A percentile compares a stretch with the other conserved stretches of the same genome.
Conservation (phyloP, 64 coral and sea anemone species). For the Stichodactyla mertensii region DNA sequence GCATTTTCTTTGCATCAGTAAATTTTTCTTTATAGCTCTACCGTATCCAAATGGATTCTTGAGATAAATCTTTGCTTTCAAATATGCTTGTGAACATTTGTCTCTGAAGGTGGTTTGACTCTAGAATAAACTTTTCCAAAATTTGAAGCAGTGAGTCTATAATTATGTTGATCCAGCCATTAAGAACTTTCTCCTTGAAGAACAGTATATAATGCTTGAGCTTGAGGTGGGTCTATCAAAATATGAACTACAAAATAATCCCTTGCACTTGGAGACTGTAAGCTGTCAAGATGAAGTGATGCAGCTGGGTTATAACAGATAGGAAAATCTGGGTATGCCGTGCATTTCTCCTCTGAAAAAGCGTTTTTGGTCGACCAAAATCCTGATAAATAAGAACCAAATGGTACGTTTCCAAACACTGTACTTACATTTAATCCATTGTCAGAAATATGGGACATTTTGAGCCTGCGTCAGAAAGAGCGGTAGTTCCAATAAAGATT, state of each 20-base stretch:
- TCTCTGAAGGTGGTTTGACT: too few relatives aligned
- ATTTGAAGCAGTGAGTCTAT: too few relatives aligned
- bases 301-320: background rate
- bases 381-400: slow-evolving; percentile 35
- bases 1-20: too few relatives aligned
- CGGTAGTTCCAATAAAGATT: too few relatives aligned
- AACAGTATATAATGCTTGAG: slow-evolving; percentile 21
- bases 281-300: background rate
- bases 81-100: too few relatives aligned
- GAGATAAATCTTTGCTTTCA: too few relatives aligned
- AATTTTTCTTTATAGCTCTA: too few relatives aligned
- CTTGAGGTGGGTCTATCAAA: slow-evolving; percentile 23
- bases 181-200: slow-evolving; percentile 28
- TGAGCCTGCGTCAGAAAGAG: too few relatives aligned
- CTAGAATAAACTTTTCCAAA: too few relatives aligned
- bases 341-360: slow-evolving; percentile 33
- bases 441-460: too few relatives aligned
- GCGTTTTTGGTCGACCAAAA: slow-evolving; percentile 42
- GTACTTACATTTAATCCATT: slow-evolving; percentile 21
- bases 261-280: background rate
- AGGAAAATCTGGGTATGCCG: background rate
- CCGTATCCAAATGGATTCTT: too few relatives aligned
- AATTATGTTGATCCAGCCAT: slow-evolving; percentile 30
- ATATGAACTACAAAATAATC: slow-evolving; percentile 12
- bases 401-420: slow-evolving; percentile 36